These are phyloP conservation scores for Hyppa rectilinea DNA, from an alignment of 2,888 invertebrate species.

Conservation along the genomic window DNA sequence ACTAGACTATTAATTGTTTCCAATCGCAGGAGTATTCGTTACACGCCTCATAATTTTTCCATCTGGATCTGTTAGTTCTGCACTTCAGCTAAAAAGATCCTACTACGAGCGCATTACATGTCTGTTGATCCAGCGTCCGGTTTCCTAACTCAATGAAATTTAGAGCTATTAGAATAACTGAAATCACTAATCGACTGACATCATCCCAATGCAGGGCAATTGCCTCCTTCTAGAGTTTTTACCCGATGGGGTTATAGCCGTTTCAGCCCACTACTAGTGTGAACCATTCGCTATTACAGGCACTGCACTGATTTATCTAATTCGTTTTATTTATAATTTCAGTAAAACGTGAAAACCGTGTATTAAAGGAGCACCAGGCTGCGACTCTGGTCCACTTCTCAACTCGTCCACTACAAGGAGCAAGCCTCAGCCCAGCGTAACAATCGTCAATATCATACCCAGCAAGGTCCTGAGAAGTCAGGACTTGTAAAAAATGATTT, in stretches of 20 bases:
- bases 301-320: neutral
- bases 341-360: constrained; percentile 19
- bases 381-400: constrained; percentile 6
- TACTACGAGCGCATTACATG: neutral
- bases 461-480: constrained; percentile 35
- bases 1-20: too few relatives aligned
- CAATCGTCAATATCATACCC: constrained; percentile 6
- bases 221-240: neutral
- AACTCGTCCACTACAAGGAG: neutral
- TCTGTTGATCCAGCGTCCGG: neutral
- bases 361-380: neutral
- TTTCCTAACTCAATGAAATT: neutral
- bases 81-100: too few relatives aligned
- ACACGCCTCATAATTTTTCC: too few relatives aligned
- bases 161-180: neutral
- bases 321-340: constrained; percentile 13
- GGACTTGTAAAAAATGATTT: constrained; percentile 81
- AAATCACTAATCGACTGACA: neutral
- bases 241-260: too few relatives aligned
- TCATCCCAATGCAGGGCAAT: too few relatives aligned
- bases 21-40: too few relatives aligned
- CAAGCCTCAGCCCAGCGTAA: neutral
- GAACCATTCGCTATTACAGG: too few relatives aligned
- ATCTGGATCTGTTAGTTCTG: too few relatives aligned
- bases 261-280: neutral